phyloP scores from a whole-genome alignment of 2,888 invertebrate genomes.

The Leptinotarsa peninsularis region DNA sequence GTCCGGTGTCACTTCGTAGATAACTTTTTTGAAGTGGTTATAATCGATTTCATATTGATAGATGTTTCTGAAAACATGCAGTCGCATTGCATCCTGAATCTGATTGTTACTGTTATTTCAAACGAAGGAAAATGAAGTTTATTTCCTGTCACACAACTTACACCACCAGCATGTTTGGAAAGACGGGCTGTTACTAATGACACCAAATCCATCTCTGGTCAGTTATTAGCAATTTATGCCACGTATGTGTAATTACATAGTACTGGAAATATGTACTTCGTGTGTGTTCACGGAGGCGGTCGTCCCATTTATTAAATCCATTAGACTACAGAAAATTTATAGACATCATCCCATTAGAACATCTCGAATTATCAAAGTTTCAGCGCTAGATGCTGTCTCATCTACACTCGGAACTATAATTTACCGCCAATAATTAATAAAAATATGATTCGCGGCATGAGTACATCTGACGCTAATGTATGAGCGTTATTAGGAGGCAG shows the following conservation, averaged over 20 bases:
- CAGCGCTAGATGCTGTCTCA: conserved; percentile 36
- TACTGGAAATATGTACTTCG: conserved; percentile 53
- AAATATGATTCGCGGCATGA: conserved; percentile 29
- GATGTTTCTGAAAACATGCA: too few species aligned
- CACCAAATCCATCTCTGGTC: conserved; percentile 16
- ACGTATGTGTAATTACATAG: conserved; percentile 53
- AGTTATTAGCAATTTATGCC: conserved; percentile 43
- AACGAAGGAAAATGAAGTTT: background rate
- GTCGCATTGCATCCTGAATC: too few species aligned
- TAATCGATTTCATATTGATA: too few species aligned
- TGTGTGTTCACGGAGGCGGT: conserved; percentile 53
- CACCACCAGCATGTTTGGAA: background rate
- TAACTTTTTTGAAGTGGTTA: too few species aligned
- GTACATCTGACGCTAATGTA: conserved; percentile 27
- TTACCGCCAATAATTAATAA: conserved; percentile 37
- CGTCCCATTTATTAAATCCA: conserved; percentile 55
- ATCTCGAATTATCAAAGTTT: conserved; percentile 43
- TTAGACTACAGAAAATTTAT: conserved; percentile 46
- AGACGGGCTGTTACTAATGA: conserved; percentile 1
- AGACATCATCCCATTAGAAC: conserved; percentile 43
- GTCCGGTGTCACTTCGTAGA: too few species aligned
- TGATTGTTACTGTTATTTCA: background rate
- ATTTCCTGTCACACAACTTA: background rate
- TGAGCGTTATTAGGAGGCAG: conserved; percentile 15
- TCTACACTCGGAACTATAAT: conserved; percentile 35